Evolutionary conservation across 2,113 vertebrate genomes (phyloP).

Genomic region (Acanthisitta chloris): DNA sequence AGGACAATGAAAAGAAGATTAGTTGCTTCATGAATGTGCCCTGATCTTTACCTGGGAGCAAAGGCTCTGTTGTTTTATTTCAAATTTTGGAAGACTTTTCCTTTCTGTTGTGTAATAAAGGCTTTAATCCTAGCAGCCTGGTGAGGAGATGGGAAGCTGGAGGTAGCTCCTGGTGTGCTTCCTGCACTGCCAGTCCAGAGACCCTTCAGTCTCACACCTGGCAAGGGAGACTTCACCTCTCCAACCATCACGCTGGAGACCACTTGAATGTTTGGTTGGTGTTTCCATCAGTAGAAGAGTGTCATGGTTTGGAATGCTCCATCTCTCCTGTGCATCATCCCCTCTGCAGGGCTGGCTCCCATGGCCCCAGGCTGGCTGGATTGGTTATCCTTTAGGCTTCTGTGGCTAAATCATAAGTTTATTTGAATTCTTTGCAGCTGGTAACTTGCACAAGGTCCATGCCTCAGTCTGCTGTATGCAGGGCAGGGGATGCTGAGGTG

Average conservation of each 20-base stretch:
- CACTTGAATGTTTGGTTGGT: accelerated
- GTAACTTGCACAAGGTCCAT: neutral
- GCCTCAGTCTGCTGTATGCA: neutral
- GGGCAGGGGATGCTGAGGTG: accelerated
- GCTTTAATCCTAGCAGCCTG: neutral
- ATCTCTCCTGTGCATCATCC: neutral
- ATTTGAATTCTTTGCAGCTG: neutral
- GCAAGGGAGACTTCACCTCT: neutral
- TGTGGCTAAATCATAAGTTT: neutral
- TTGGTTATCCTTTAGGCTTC: neutral
- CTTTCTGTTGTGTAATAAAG: neutral
- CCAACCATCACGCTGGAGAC: neutral
- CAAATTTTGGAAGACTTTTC: neutral
- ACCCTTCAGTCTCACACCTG: accelerated
- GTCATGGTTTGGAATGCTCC: accelerated
- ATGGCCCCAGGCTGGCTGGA: neutral
- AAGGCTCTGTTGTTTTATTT: neutral
- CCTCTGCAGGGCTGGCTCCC: neutral
- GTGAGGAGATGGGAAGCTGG: neutral
- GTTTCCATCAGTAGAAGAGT: accelerated
- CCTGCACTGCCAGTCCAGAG: accelerated
- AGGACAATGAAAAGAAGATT: neutral
- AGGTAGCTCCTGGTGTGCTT: accelerated
- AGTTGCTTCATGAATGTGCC: neutral
- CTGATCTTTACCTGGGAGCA: neutral